Base-by-base conservation (phyloP, 2,888 invertebrate genomes). In the Trypoxylon attenuatum region DNA sequence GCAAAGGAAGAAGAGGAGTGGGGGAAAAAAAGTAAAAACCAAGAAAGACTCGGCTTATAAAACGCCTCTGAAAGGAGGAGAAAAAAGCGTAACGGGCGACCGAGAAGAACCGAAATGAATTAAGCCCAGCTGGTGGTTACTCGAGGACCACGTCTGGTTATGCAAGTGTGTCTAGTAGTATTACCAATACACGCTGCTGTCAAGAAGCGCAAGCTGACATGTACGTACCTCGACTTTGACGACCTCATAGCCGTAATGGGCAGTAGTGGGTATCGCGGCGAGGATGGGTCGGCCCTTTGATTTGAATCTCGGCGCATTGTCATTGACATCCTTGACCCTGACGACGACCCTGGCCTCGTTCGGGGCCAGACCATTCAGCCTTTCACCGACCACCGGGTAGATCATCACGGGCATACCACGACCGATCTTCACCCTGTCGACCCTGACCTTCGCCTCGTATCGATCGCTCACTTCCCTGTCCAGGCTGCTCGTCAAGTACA, bases 261-360 rank as follows among this genome's bases (percentile, higher is more conserved):
- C 95, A 22, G 93, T 92, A 0, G 94, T 91, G 0, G 95, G 94
- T 65, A 96, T 92, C 0, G 95, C 95, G 0, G 95, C 94, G 0
- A 96, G 92, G 70, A 95, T 90, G 0, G 96, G 95, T 25, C 93
- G 89, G 2, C 94, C 94, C 56, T 91, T 91, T 38, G 91, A 91
- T 1, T 90, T 90, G 82, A 96, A 96, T 78, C 89, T 91, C 0
- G 96, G 96, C 1, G 92, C 88, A 83, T 96, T 95, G 81, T 96
- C 96, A 81, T 96, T 96, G 0, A 93, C 91, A 84, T 96, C 96
- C 45, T 91, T 91, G 55, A 96, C 91, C 76, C 92, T 90, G 0
- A 96, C 91, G 0, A 95, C 90, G 1, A 96, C 91, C 83, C 94
- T 93, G 1, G 94, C 94, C 84, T 96, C 96, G 81, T 93, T 95